Evolutionary conservation across 2,888 invertebrate genomes (phyloP), one percentile per base, ranked within the genome.

Genomic region (Alentia gelatinosa): DNA sequence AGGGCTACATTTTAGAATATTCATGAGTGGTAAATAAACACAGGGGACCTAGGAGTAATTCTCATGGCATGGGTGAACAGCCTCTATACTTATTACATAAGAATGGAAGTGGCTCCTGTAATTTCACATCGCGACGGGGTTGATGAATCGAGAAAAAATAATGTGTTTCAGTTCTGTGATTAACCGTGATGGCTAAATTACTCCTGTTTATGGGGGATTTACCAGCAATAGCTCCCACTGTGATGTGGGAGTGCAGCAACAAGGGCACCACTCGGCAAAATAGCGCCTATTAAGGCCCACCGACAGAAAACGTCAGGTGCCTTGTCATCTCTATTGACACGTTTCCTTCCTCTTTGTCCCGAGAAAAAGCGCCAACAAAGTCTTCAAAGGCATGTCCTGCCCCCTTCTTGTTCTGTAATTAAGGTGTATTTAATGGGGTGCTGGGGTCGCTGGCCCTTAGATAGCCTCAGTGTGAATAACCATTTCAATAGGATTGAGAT

Each of bases 321-420:
- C 68, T 30, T 68, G 30, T 68, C 68, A 68, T 68, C 68, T 68
- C n/a, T 26, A 68, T 68, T 68, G 79, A 79, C 79, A 39, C 79
- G 79, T 9, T 79, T 37, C 79, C 35, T 79, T 39, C 79, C 12
- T 35, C 56, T n/a, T 56, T 56, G 23, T 37, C 23, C 35, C 15
- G 56, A n/a, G 79, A 39, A 79, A 79, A 79, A 37, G 39, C 19
- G 37, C 4, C 9, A 39, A 79, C 79, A 79, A 79, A n/a, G 79
- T 19, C 79, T 35, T 79, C 39, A 79, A 5, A 79, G 37, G 79
- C 37, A 79, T 26, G 15, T 26, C 26, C 68, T 68, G 33, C 30
- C 33, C 30, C 15, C 9, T n/a, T 35, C 26, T 79, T 79, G 79
- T 79, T 15, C 79, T 39, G 37, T 79, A 79, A 79, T 79, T 79